Evolutionary conservation across 2,797 vertebrate genomes (phyloP), one percentile per base, ranked within the genome.

Genomic region (Delichon dasypus): DNA sequence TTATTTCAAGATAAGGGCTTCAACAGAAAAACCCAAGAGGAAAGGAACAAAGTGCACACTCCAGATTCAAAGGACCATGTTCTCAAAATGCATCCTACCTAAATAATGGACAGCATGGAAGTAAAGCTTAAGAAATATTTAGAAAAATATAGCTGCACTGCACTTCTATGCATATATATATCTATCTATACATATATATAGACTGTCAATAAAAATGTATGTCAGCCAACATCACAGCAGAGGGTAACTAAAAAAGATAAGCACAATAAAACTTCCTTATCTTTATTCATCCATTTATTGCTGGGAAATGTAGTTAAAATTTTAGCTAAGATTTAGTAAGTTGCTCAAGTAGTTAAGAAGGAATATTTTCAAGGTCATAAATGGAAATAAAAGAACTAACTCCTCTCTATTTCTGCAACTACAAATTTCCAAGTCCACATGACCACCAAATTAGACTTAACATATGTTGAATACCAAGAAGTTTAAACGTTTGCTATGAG

Each of bases 1-100:
- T 72, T n/a, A 40, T 10, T 60, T 88, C 53, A 90, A n/a, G 27
- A 58, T 32, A 44, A 55, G 19, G 8, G 30, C 25, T 71, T 50
- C 0, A 1, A 36, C 1, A 68, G 42, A 62, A 68, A 22, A 60
- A 34, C 7, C 17, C 18, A 90, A 71, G 30, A 89, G 27, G 21
- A 20, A 77, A 74, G 13, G 21, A 83, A 36, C 21, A 21, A 26
- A 45, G 27, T 8, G 4, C 32, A n/a, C 0, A 0, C 21, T 76
- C 71, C 71, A 64, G 45, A 45, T 30, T 60, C 45, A 67, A 65
- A 17, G 13, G 34, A 65, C 34, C 40, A 4, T 12, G 11, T 64
- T 82, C 66, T 62, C 38, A 16, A 47, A 88, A 62, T 48, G 53
- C 50, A 55, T 38, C 11, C 55, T 76, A 70, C 11, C 15, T 26